These are phyloP conservation scores for Peromyscus nudipes DNA, from an alignment of 2,797 vertebrate genomes.

Conservation along the genomic window DNA sequence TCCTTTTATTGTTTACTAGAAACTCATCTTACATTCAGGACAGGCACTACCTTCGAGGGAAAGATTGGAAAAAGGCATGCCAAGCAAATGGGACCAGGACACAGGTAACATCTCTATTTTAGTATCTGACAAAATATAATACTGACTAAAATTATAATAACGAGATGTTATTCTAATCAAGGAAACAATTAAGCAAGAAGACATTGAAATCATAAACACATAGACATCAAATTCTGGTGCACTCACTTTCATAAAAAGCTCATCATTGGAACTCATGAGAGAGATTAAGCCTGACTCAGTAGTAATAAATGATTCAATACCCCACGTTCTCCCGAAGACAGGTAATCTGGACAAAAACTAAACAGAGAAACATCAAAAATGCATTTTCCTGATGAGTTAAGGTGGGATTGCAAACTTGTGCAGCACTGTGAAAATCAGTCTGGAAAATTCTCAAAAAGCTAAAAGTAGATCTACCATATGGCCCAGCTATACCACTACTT, in stretches of 20 bases:
- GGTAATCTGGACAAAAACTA: background rate
- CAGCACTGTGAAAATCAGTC: background rate
- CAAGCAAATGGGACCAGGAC: background rate
- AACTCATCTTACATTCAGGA: background rate
- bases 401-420: background rate
- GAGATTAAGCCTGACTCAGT: background rate
- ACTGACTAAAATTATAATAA: background rate
- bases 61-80: background rate
- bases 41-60: background rate
- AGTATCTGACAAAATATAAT: background rate
- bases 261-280: background rate
- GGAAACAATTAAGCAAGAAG: background rate
- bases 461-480: background rate
- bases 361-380: background rate
- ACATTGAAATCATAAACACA: background rate
- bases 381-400: background rate
- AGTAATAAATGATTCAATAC: background rate
- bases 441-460: constrained; percentile 23
- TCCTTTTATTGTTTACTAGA: background rate
- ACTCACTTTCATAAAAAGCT: background rate
- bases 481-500: background rate
- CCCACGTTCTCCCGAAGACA: background rate
- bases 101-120: background rate
- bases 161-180: background rate
- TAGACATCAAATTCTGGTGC: background rate